Conservation (phyloP, 1,140 invertebrate species). For the Leptonema lineaticorne region DNA sequence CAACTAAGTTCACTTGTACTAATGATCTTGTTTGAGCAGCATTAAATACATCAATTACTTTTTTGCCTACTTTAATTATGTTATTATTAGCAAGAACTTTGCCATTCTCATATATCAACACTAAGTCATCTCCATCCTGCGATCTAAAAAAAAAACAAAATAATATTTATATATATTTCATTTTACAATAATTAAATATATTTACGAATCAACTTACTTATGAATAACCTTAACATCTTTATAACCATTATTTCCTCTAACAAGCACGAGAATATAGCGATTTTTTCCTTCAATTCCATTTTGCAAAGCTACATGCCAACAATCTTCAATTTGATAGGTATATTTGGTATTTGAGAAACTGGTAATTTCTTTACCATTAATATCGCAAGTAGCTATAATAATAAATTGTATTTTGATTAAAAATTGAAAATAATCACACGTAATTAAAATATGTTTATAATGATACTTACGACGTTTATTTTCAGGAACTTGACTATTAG, state of each 20-base stretch:
- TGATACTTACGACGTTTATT: too few relatives aligned
- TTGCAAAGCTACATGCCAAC: slow-evolving; percentile 63
- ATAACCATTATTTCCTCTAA: slow-evolving; percentile 33
- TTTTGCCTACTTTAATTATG: too few relatives aligned
- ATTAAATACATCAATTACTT: too few relatives aligned
- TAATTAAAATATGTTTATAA: slow-evolving; percentile 49
- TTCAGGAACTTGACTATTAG: too few relatives aligned
- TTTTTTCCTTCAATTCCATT: slow-evolving; percentile 47
- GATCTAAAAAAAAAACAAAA: neutral
- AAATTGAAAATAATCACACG: too few relatives aligned
- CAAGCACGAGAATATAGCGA: slow-evolving; percentile 44
- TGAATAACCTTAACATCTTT: slow-evolving; percentile 50
- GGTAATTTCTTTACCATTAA: slow-evolving; percentile 56
- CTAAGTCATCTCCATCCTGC: neutral
- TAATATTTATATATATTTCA: neutral
- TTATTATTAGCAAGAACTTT: too few relatives aligned
- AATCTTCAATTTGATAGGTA: slow-evolving; percentile 54
- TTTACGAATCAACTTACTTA: slow-evolving; percentile 44
- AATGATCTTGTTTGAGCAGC: too few relatives aligned
- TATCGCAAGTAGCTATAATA: slow-evolving; percentile 57
- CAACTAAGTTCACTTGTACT: too few relatives aligned
- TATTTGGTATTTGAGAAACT: slow-evolving; percentile 65
- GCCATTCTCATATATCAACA: too few relatives aligned
- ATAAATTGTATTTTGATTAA: neutral
- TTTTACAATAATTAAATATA: neutral